Percentiles rank a stretch among this genome's conserved stretches.
Conservation (phyloP, 2,113 vertebrate species). For the Cavia porcellus region DNA sequence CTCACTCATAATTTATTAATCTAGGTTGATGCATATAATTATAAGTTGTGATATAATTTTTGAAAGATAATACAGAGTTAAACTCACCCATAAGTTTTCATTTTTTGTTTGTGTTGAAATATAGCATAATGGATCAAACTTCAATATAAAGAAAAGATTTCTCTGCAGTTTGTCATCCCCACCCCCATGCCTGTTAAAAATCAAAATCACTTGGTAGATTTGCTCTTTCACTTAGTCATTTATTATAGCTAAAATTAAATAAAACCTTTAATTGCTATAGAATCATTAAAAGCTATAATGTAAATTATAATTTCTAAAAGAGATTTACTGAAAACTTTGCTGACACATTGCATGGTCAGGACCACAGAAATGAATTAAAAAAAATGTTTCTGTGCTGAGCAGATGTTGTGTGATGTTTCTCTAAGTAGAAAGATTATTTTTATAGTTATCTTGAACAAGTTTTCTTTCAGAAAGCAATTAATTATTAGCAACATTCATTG, state of each 20-base stretch:
- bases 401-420: neutral
- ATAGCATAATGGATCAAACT: neutral
- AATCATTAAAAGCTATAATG: conserved; percentile 30
- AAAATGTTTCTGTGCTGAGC: neutral
- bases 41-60: neutral
- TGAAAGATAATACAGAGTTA: neutral
- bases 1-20: neutral
- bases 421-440: neutral
- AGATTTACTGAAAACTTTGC: neutral
- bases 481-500: conserved; percentile 25
- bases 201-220: neutral
- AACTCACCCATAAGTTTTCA: neutral
- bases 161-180: neutral
- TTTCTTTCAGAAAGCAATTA: conserved; percentile 39
- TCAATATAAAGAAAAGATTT: neutral
- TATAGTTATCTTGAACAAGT: neutral
- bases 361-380: neutral
- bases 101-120: neutral
- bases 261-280: conserved; percentile 9
- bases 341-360: neutral
- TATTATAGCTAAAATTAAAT: neutral
- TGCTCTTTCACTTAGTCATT: neutral
- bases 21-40: neutral
- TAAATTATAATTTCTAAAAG: neutral
- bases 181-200: neutral